Evolutionary conservation across 1,140 invertebrate genomes (phyloP).

Genomic region (Condylostylus longicornis): DNA sequence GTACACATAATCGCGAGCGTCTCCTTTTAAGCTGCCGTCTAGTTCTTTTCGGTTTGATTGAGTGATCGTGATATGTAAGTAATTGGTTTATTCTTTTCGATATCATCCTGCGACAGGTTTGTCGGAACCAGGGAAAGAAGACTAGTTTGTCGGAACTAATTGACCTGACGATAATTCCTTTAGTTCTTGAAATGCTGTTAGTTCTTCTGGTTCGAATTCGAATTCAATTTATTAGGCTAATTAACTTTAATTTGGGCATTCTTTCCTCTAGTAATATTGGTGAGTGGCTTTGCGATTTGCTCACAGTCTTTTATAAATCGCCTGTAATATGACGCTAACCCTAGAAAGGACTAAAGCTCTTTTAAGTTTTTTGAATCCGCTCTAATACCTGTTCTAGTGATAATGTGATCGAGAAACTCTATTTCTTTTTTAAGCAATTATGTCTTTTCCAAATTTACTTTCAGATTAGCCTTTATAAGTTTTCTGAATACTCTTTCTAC

Average conservation of each 20-base stretch:
- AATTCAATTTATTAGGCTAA: constrained; percentile 2
- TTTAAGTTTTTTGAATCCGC: constrained; percentile 3
- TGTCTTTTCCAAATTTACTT: constrained; percentile 2
- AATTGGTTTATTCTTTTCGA: constrained; percentile 20
- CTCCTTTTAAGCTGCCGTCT: constrained; percentile 16
- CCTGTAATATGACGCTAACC: constrained; percentile 3
- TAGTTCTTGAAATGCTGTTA: constrained; percentile 25
- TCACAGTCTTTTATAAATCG: constrained; percentile 4
- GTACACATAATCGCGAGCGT: constrained; percentile 22
- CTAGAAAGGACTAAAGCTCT: constrained; percentile 3
- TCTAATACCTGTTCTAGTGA: constrained; percentile 1
- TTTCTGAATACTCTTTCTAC: neutral
- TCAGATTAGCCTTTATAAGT: constrained; percentile 1
- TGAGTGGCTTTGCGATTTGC: constrained; percentile 3
- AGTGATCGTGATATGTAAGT: constrained; percentile 21
- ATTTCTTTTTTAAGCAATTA: constrained; percentile 2
- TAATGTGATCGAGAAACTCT: constrained; percentile 2
- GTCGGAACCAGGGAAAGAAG: constrained; percentile 23
- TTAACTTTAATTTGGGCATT: constrained; percentile 6
- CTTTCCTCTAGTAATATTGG: constrained; percentile 4
- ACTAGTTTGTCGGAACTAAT: constrained; percentile 28
- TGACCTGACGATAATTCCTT: constrained; percentile 28
- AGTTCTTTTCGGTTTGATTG: constrained; percentile 16
- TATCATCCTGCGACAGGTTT: constrained; percentile 18
- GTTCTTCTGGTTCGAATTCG: constrained; percentile 3